Evolutionary conservation across 1,140 invertebrate species (phyloP).

Genomic region (Aphelinus certus): DNA sequence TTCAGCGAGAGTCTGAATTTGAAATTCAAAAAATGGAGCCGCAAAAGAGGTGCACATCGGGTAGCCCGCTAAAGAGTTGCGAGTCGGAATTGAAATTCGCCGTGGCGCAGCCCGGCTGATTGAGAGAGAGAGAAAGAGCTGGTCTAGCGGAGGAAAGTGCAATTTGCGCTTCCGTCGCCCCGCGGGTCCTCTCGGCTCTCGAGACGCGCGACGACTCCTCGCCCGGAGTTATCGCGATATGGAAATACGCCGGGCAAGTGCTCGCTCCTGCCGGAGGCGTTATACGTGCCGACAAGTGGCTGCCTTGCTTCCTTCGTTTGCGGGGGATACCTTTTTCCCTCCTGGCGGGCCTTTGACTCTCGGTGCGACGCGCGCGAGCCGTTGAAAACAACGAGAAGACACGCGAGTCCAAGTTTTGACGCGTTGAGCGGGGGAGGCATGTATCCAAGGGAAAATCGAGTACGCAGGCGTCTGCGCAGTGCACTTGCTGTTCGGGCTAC

Average conservation of each 20-base stretch:
- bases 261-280: no score
- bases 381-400: neutral
- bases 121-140: neutral
- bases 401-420: slow-evolving; percentile 7
- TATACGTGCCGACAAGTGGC: no score
- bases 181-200: neutral
- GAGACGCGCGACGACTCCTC: no score
- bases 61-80: neutral
- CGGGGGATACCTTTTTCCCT: no score
- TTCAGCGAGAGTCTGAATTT: no score
- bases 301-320: no score
- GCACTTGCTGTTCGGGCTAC: no score
- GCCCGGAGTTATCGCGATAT: neutral
- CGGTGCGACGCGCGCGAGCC: neutral
- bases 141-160: neutral
- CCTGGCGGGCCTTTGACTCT: no score
- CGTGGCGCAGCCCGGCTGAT: slow-evolving; percentile 1
- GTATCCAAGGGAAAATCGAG: no score
- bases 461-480: no score
- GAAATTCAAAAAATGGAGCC: no score
- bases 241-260: neutral
- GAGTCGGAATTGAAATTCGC: slow-evolving; percentile 31
- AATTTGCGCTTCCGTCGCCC: neutral
- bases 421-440: no score
- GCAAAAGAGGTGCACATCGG: slow-evolving; percentile 9